Conservation (phyloP, 2,888 invertebrate species). For the Dynastes hyllus region DNA sequence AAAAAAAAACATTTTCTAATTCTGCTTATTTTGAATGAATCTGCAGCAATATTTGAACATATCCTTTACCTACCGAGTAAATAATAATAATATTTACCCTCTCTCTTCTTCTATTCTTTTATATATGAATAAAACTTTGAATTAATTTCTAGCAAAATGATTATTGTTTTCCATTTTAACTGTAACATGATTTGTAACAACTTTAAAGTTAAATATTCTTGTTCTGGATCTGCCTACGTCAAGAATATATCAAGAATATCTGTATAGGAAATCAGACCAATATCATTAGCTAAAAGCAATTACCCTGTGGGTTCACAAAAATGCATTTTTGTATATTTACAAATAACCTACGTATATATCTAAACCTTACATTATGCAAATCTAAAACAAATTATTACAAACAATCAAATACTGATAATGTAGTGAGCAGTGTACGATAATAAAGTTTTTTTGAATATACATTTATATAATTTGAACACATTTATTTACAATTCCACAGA, state of each 20-base stretch:
- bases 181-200: neutral
- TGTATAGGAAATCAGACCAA: constrained; percentile 1
- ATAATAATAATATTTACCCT: no score
- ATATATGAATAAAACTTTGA: no score
- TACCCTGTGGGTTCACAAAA: constrained; percentile 41
- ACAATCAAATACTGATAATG: constrained; percentile 49
- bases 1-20: no score
- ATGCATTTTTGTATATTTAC: constrained; percentile 18
- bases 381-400: constrained; percentile 36
- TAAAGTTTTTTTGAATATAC: constrained; percentile 30
- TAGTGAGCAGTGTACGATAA: constrained; percentile 44
- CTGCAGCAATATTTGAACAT: no score
- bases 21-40: no score
- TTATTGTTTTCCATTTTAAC: neutral
- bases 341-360: constrained; percentile 33
- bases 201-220: neutral
- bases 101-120: no score
- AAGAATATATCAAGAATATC: neutral
- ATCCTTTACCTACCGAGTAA: no score
- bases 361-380: constrained; percentile 36
- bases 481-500: constrained; percentile 51
- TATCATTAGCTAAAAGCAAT: constrained; percentile 20
- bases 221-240: constrained; percentile 7
- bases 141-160: no score
- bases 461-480: constrained; percentile 49